Conservation (phyloP, 2,797 vertebrate genomes). For the Pantherophis vulpinus region DNA sequence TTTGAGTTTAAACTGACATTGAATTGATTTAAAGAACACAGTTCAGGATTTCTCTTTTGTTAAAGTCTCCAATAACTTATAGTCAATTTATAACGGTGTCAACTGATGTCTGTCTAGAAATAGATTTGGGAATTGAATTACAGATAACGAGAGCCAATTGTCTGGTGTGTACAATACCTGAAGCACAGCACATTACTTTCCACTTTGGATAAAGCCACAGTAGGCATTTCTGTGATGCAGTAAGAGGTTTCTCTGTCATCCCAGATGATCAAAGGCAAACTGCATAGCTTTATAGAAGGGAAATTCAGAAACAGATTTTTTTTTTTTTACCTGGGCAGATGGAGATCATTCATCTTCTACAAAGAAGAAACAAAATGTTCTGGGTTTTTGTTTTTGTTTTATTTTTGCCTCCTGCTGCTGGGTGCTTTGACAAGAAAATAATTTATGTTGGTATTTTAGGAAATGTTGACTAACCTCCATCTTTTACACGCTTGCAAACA, state of each 20-base stretch:
- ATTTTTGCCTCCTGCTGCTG: background rate
- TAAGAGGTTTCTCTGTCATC: background rate
- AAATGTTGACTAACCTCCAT: background rate
- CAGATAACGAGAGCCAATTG: constrained; percentile 17
- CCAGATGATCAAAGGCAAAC: constrained; percentile 14
- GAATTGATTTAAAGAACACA: background rate
- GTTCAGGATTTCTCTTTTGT: background rate
- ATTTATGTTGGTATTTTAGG: background rate
- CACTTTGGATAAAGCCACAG: constrained; percentile 18
- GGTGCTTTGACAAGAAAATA: background rate
- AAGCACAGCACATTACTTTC: constrained; percentile 20
- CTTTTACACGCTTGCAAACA: background rate
- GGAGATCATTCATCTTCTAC: constrained; percentile 12
- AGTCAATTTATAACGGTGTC: constrained; percentile 7
- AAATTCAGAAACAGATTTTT: background rate
- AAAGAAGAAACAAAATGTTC: constrained; percentile 20
- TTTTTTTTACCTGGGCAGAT: constrained; percentile 1
- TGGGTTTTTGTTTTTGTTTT: background rate
- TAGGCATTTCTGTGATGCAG: background rate
- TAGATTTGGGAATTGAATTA: constrained; percentile 23
- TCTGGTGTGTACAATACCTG: constrained; percentile 11
- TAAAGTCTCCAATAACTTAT: constrained; percentile 19
- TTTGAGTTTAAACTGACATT: background rate
- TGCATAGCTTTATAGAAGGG: background rate
- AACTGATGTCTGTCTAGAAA: constrained; percentile 24